Base-by-base conservation (phyloP, 64 coral and sea anemone genomes). In the Porites australiensis region DNA sequence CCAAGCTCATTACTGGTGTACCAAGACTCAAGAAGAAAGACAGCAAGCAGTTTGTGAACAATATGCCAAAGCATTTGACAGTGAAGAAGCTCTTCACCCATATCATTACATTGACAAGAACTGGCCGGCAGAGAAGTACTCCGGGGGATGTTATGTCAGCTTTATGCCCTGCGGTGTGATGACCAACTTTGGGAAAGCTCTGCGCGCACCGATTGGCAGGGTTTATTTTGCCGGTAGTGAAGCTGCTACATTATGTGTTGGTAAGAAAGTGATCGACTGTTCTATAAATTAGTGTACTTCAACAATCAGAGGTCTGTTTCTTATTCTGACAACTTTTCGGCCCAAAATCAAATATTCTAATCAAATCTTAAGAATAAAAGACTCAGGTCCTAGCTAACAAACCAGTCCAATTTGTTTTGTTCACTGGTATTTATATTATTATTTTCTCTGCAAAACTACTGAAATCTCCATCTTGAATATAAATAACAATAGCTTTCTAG, bases 91-190 rank as follows among this genome's bases (percentile, higher is more conserved):
- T 13, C 75, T 94, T 72, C 91, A 93, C 19, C 98, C 98, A 8
- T 82, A 72, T 59, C 82, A 94, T 64, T 99, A 99, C 44, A 78
- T 99, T 43, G 98, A 99, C 77, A 99, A 96, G 47, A 99, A 99
- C 94, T 99, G 98, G 98, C 98, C 92, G n/a, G 98, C 98, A 21
- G 98, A 99, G 89, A 99, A 96, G 59, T 99, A 94, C 58, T 99
- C 98, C 46, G 94, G 98, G 65, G 98, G 98, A 2, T 99, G 98
- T 60, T 99, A 99, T 81, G 94, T 92, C 5, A 92, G 91, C 37
- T 16, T 96, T 50, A 55, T 88, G 54, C 94, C 98, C 8, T 96
- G 94, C 69, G 98, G 98, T 3, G 94, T 99, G 2, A 72, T 99
- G 22, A 81, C 94, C 76, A 81, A 83, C 20, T 99, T 86, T 92